Evolutionary conservation across 2,888 invertebrate genomes (phyloP).

Genomic region (Dione juno): DNA sequence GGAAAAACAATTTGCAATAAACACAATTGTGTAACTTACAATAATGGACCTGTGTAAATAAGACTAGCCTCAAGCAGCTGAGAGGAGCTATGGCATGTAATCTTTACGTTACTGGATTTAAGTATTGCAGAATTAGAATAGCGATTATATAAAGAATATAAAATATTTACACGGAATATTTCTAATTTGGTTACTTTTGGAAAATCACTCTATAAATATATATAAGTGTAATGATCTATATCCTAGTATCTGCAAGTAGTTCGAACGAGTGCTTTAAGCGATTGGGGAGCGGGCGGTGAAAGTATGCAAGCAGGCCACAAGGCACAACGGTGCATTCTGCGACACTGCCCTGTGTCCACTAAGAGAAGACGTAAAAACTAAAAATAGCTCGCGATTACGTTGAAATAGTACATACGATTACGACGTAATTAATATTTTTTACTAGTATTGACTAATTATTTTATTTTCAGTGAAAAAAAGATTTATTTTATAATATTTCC

Average conservation of each 20-base stretch:
- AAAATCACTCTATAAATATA: background rate
- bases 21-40: slow-evolving; percentile 30
- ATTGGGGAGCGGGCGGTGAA: slow-evolving; percentile 74
- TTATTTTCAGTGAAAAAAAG: too few species aligned
- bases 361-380: slow-evolving; percentile 47
- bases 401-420: background rate
- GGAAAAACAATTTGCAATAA: slow-evolving; percentile 19
- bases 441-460: background rate
- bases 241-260: slow-evolving; percentile 38
- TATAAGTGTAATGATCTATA: slow-evolving; percentile 15
- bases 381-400: background rate
- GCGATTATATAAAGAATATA: too few species aligned
- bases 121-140: slow-evolving; percentile 45
- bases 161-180: too few species aligned
- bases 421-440: background rate
- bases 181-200: background rate
- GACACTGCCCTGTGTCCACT: slow-evolving; percentile 78
- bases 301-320: slow-evolving; percentile 76
- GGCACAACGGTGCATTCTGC: slow-evolving; percentile 67
- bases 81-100: slow-evolving; percentile 58
- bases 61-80: slow-evolving; percentile 58
- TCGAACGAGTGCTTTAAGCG: slow-evolving; percentile 62
- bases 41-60: slow-evolving; percentile 55
- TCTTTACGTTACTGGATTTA: slow-evolving; percentile 58
- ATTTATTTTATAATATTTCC: too few species aligned